These are phyloP conservation scores for Tribolium freemani DNA, from an alignment of 2,888 invertebrate genomes.

Conservation along the genomic window DNA sequence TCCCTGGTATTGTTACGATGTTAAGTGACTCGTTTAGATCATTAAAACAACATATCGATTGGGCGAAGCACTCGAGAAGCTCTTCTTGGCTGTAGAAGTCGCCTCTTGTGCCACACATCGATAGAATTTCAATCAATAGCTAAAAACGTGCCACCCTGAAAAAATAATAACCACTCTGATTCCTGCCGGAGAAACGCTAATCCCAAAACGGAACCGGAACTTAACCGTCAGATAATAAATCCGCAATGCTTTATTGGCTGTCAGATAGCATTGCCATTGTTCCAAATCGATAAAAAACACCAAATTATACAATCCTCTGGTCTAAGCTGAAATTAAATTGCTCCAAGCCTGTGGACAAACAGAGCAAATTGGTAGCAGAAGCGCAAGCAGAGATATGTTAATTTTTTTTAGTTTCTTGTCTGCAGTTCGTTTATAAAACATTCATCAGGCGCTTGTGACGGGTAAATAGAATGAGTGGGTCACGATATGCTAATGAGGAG, in stretches of 20 bases:
- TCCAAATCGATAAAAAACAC: constrained; percentile 1
- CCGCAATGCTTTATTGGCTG: constrained; percentile 35
- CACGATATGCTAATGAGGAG: not conserved
- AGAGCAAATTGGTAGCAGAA: not conserved
- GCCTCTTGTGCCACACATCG: constrained; percentile 22
- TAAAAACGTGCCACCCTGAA: constrained; percentile 40
- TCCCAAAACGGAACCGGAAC: constrained; percentile 41
- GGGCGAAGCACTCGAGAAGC: constrained; percentile 30
- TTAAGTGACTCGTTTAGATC: not conserved
- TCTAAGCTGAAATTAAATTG: not conserved
- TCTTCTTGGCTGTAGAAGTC: constrained; percentile 37
- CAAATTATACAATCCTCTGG: too few relatives aligned
- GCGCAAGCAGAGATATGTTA: too few relatives aligned
- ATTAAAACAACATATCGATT: constrained; percentile 16
- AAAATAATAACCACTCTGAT: constrained; percentile 42
- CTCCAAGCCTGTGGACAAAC: not conserved
- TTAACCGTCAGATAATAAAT: constrained; percentile 42
- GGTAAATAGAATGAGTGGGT: not conserved
- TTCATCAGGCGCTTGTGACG: not conserved
- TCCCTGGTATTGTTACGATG: constrained; percentile 24
- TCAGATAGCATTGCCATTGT: constrained; percentile 1
- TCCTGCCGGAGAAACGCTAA: constrained; percentile 38
- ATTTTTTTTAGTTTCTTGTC: not conserved
- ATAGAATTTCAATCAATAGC: constrained; percentile 38
- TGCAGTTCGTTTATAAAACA: not conserved